Conservation (phyloP, 2,888 invertebrate genomes). For the Lithodes maja region DNA sequence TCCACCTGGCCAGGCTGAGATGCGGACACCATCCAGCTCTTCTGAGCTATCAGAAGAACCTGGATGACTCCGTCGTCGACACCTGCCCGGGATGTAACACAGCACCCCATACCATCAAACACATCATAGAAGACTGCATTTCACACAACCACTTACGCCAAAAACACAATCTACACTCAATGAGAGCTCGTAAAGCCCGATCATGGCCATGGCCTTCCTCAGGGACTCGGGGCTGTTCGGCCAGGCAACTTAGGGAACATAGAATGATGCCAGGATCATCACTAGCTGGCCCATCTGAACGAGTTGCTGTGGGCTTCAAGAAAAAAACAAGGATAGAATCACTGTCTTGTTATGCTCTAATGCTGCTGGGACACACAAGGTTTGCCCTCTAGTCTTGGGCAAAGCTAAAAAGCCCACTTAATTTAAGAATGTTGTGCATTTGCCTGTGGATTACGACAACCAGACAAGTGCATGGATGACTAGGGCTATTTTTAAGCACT, state of each 20-base stretch:
- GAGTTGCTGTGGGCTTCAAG: slow-evolving; percentile 21
- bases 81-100: too few species aligned
- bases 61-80: too few species aligned
- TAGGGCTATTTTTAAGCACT: neutral
- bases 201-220: too few species aligned
- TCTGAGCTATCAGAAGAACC: too few species aligned
- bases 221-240: too few species aligned
- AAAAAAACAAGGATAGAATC: slow-evolving; percentile 33
- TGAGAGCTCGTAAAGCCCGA: too few species aligned
- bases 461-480: slow-evolving; percentile 11
- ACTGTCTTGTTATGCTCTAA: slow-evolving; percentile 1
- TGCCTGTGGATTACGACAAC: slow-evolving; percentile 16
- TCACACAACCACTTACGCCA: too few species aligned
- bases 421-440: neutral
- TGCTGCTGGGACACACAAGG: slow-evolving; percentile 3
- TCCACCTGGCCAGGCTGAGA: too few species aligned
- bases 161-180: too few species aligned
- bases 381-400: slow-evolving; percentile 23
- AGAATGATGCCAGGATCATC: slow-evolving; percentile 6
- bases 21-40: too few species aligned
- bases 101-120: too few species aligned
- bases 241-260: neutral
- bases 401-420: slow-evolving; percentile 1
- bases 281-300: slow-evolving; percentile 18
- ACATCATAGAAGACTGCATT: too few species aligned